Evolutionary conservation across 2,113 vertebrate genomes (phyloP), one percentile per base, ranked within the genome.

Genomic region (Tetrao urogallus): DNA sequence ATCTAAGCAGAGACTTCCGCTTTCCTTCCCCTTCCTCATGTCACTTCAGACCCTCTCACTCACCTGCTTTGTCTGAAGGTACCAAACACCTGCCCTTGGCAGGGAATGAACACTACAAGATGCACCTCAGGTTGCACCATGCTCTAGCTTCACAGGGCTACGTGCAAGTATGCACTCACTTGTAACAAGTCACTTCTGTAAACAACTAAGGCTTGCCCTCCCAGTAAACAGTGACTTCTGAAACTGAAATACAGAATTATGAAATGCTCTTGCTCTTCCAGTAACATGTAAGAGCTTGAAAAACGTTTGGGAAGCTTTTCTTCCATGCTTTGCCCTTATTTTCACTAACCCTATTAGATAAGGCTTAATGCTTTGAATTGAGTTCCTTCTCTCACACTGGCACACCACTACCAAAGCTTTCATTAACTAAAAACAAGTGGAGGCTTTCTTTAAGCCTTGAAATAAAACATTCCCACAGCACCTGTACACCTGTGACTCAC

Each of bases 341-440:
- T 43, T 28, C 70, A 84, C 24, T n/a, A 45, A 70, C 20, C 11
- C 7, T 15, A 20, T 24, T 24, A 22, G 25, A 45, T 6, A 67
- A 20, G 2, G 38, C 60, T 4, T 28, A 7, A 2, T 30, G 13
- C 19, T 73, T 82, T 24, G 12, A 75, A 43, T 1, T 36, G 28
- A 19, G 4, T 54, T 20, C 15, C 40, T 27, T 8, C 3, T 11
- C 28, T 19, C 20, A 54, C 2, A 4, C n/a, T 12, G 73, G 27
- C 30, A 60, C 0, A 0, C 24, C 11, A 14, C 2, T 70, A 65
- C 9, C 50, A 27, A 27, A 32, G 17, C 13, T 78, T 14, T n/a
- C 13, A 6, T 11, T 38, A 17, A 48, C 9, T 27, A 40, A 82
- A 78, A 74, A 4, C 11, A 38, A 52, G 3, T 10, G 10, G 19